Evolutionary conservation across 2,113 vertebrate genomes (phyloP), one percentile per base, ranked within the genome.

Genomic region (Apus apus): DNA sequence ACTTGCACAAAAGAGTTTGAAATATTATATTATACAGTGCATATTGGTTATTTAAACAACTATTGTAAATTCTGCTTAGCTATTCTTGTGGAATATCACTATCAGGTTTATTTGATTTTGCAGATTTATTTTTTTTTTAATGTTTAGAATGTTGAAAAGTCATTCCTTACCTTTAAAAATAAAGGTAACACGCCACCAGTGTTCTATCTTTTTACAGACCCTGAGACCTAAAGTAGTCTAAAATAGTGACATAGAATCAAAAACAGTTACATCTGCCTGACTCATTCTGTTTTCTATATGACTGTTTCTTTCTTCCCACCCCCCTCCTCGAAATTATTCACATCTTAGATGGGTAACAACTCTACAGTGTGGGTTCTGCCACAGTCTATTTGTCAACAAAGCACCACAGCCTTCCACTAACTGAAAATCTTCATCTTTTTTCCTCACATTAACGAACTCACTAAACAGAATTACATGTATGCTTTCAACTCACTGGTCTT

Each of bases 201-300:
- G 5, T n/a, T 58, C 3, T 4, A 13, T 5, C 3, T 79, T 75
- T 51, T 19, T 58, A 18, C 8, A 30, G 50, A 77, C 3, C 3
- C 2, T 7, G 30, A 86, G 7, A 46, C 8, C 6, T 0, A 0
- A 54, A 66, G 45, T 3, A 50, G 2, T 48, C 46, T 48, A 48
- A 48, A 48, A 21, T 5, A 13, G 5, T n/a, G 25, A 3, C 7
- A 53, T 6, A 2, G 13, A 36, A 43, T 27, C 48, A 57, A 29
- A 40, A 80, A 43, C 15, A 12, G 3, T 21, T 54, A 20, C 4
- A 20, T 21, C 9, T 40, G 26, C 2, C 6, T 53, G 16, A 51
- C 23, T 21, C 8, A 5, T 29, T 29, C 30, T 38, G 13, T 25
- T n/a, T 50, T 29, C 32, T 13, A 12, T 50, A 21, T 50, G 48